Evolutionary conservation across 2,797 vertebrate genomes (phyloP).

Genomic region (Hippopotamyrus pictus): DNA sequence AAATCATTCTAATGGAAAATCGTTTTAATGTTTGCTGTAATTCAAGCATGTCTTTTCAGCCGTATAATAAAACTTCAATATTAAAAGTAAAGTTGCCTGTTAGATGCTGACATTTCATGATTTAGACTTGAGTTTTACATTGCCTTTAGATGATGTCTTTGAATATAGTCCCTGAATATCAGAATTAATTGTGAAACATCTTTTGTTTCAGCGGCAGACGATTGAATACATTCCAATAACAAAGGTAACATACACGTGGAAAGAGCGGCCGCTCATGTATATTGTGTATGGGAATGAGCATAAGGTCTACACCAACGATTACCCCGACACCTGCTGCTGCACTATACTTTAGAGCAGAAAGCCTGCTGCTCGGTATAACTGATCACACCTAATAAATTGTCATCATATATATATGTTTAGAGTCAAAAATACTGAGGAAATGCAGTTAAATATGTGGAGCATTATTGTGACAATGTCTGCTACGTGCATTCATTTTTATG

Average conservation of each 20-base stretch:
- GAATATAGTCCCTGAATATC: neutral
- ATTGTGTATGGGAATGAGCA: slow-evolving; percentile 70
- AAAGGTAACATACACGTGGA: slow-evolving; percentile 66
- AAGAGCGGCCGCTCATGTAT: slow-evolving; percentile 57
- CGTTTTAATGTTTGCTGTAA: neutral
- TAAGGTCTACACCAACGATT: slow-evolving; percentile 59
- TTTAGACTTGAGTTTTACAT: neutral
- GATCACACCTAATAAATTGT: neutral
- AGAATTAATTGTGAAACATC: slow-evolving; percentile 6
- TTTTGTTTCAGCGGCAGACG: slow-evolving; percentile 64
- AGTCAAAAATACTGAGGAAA: neutral
- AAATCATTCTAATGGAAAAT: neutral
- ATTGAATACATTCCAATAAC: slow-evolving; percentile 71
- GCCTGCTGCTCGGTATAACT: neutral
- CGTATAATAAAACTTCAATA: neutral
- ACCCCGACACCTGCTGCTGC: slow-evolving; percentile 70
- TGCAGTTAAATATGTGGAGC: neutral
- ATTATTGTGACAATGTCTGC: neutral
- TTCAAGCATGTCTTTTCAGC: neutral
- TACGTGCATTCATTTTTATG: neutral
- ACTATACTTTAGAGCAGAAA: slow-evolving; percentile 48
- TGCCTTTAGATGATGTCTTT: neutral
- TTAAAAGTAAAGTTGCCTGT: neutral
- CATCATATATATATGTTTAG: neutral
- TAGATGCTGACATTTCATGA: neutral